Evolutionary conservation across 2,888 invertebrate genomes (phyloP), one percentile per base, ranked within the genome.

Genomic region (Sipha maydis): DNA sequence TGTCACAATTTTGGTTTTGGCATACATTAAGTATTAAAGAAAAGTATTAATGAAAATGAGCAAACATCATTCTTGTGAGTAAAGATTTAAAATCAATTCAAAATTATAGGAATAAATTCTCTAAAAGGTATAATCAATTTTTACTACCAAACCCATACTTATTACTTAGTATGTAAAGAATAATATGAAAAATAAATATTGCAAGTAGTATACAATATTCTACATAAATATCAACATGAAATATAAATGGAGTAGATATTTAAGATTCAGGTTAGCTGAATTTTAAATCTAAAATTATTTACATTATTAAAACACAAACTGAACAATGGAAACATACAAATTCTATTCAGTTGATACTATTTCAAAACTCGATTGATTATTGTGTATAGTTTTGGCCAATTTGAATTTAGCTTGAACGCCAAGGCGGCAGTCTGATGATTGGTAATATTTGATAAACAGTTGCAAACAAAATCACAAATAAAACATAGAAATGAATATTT

Each of bases 91-190:
- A 67, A 61, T 67, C 56, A 41, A 61, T 56, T 77, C 31, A 69
- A 78, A 54, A n/a, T n/a, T 14, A 34, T 48, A 67, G 41, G 61
- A 61, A 21, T 28, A 34, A 9, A 69, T 77, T 83, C 19, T 69
- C 5, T 34, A 69, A 67, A 54, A 19, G 48, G 85, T n/a, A 11
- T 48, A 28, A 69, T 48, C 1, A 77, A 34, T 48, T 31, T 69
- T 54, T 21, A 89, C 61, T 28, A 89, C 19, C 19, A 76, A 90
- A 90, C 56, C 85, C 84, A 89, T 85, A 86, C 79, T 86, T 86
- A 85, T 83, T 79, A 89, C 77, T 78, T 21, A 34, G 21, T 77
- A 69, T 67, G 25, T 34, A 78, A 48, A 85, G 69, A 77, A 77
- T 85, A 48, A 14, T 48, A 85, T 77, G 0, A 85, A 41, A 77